These are phyloP conservation scores for Ivindomyrus marchei DNA, from an alignment of 2,113 vertebrate species.

Conservation along the genomic window DNA sequence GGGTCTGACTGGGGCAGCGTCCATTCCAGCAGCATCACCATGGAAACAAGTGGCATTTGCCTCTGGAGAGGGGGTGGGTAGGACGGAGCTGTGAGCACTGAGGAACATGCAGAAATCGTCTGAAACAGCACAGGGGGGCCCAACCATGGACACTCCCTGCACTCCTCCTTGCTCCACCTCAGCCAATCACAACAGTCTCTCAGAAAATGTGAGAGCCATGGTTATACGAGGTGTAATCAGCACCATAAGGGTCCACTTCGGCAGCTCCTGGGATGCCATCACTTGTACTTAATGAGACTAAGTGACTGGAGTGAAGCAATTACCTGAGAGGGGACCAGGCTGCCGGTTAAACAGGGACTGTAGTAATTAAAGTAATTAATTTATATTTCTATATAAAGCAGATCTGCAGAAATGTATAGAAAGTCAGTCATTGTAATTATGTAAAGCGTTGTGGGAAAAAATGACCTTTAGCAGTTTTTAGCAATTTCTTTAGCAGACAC, in stretches of 20 bases:
- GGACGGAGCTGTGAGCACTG: background rate
- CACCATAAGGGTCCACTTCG: background rate
- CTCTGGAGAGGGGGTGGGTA: background rate
- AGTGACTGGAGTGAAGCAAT: background rate
- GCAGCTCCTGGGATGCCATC: background rate
- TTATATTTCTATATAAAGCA: background rate
- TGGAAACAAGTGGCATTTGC: conserved; percentile 50
- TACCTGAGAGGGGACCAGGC: background rate
- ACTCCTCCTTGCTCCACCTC: background rate
- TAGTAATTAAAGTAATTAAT: background rate
- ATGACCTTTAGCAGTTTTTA: background rate
- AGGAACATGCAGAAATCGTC: background rate
- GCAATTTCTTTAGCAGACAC: background rate
- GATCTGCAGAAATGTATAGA: background rate
- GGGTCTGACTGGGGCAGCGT: background rate
- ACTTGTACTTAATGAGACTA: background rate
- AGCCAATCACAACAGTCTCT: background rate
- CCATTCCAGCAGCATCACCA: conserved; percentile 50
- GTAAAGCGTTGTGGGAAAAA: background rate
- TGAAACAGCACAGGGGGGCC: background rate
- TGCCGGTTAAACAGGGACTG: background rate
- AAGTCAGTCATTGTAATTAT: background rate
- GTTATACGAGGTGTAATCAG: background rate
- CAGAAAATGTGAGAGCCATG: background rate
- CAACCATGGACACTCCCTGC: background rate